Conservation (phyloP, 2,113 vertebrate species). For the Rattus rattus region DNA sequence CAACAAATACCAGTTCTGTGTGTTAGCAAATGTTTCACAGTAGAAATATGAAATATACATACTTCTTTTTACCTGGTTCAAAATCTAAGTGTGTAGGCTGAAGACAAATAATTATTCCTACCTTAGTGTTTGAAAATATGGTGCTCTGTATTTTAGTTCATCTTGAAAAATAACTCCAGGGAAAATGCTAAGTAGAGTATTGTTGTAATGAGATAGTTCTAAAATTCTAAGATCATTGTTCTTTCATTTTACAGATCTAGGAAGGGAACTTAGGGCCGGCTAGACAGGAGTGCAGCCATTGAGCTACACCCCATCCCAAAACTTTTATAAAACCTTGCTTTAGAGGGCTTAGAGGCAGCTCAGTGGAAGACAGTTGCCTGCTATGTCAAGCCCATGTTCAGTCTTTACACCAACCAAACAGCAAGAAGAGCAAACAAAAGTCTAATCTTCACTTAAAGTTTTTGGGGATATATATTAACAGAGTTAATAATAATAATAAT, state of each 20-base stretch:
- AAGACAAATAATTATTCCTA: background rate
- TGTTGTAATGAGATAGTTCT: background rate
- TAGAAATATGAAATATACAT: too few relatives aligned
- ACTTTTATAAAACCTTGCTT: background rate
- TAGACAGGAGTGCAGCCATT: background rate
- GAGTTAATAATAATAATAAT: too few relatives aligned
- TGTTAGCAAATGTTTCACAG: background rate
- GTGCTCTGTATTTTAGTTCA: constrained; percentile 39
- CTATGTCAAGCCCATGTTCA: background rate
- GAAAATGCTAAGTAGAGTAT: background rate
- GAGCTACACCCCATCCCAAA: background rate
- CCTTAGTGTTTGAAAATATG: constrained; percentile 19
- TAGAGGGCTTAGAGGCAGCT: too few relatives aligned
- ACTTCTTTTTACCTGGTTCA: background rate
- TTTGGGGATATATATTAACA: background rate
- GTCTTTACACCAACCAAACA: background rate
- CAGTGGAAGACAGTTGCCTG: background rate
- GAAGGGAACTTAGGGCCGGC: background rate
- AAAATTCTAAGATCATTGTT: background rate
- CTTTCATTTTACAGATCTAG: background rate
- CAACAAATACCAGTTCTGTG: background rate
- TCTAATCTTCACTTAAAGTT: background rate
- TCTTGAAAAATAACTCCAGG: background rate
- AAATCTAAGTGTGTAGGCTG: background rate
- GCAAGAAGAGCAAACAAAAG: background rate